These are phyloP conservation scores for Temnothorax nylanderi DNA, from an alignment of 1,140 invertebrate genomes.

Conservation along the genomic window DNA sequence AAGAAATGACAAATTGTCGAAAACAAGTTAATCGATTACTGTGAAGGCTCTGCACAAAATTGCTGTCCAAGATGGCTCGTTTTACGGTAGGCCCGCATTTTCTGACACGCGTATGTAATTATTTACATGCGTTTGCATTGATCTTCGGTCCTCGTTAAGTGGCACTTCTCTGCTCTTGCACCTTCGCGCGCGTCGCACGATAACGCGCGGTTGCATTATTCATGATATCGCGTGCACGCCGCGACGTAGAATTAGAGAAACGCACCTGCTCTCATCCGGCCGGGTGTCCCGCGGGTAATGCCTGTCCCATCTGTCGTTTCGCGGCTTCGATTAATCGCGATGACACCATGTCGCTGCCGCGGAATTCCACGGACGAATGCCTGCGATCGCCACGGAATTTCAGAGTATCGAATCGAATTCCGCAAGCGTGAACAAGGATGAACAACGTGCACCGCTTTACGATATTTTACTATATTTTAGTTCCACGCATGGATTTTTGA, in stretches of 20 bases:
- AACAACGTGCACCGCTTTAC: background rate
- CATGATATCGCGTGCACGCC: slow-evolving; percentile 9
- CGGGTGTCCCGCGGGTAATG: slow-evolving; percentile 12
- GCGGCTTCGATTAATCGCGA: slow-evolving; percentile 40
- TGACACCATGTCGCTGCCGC: background rate
- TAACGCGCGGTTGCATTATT: slow-evolving; percentile 46
- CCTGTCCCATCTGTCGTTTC: slow-evolving; percentile 35
- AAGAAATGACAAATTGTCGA: background rate
- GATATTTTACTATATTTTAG: background rate
- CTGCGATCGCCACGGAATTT: slow-evolving; percentile 31
- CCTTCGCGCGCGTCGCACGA: slow-evolving; percentile 31
- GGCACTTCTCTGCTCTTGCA: slow-evolving; percentile 1
- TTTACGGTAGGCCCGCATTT: slow-evolving; percentile 1
- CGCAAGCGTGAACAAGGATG: background rate
- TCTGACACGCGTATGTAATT: background rate
- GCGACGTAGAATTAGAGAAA: slow-evolving; percentile 46
- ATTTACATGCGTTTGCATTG: slow-evolving; percentile 8
- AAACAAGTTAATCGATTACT: background rate
- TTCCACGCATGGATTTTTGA: background rate
- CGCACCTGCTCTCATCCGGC: slow-evolving; percentile 14
- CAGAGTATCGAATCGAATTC: background rate
- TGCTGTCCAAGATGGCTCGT: background rate
- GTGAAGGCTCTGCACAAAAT: background rate
- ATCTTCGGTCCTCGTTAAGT: background rate
- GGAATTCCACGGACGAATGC: slow-evolving; percentile 19